A percentile compares a stretch with the other conserved stretches of the same genome.
Conservation (phyloP, 23 tunicate genomes). For the Trididemnum clinides region DNA sequence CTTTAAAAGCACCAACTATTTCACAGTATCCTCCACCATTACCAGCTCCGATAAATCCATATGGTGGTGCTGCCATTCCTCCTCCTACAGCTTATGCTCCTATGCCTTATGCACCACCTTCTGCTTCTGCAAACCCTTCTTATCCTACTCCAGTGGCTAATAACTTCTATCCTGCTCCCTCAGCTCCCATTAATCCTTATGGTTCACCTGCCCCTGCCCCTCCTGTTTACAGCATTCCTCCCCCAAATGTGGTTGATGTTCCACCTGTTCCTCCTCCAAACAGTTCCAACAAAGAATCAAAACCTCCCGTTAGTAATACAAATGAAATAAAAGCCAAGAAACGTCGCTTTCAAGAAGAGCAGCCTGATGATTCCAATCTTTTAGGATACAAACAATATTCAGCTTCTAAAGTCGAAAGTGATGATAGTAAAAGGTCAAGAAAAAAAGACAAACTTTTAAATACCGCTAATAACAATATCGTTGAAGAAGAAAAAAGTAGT, state of each 20-base stretch:
- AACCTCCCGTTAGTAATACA: neutral
- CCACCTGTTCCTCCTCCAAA: neutral
- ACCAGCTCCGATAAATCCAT: neutral
- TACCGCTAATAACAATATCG: neutral
- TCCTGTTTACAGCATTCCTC: conserved; percentile 15
- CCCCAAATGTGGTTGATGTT: neutral
- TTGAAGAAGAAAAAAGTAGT: neutral
- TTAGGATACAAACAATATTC: conserved; percentile 74
- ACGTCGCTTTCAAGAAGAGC: conserved; percentile 76
- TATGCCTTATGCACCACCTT: neutral
- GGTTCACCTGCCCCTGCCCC: neutral
- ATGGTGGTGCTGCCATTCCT: no score
- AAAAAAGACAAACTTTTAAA: conserved; percentile 3
- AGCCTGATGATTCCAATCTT: conserved; percentile 62
- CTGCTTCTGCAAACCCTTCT: neutral
- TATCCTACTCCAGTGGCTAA: neutral
- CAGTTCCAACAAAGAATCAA: neutral
- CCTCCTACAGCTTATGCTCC: conserved; percentile 9
- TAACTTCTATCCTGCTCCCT: neutral
- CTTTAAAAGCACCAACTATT: neutral
- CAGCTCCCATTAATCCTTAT: conserved; percentile 21
- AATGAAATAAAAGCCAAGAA: conserved; percentile 13
- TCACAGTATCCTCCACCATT: neutral
- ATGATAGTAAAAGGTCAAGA: neutral
- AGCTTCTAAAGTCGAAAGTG: neutral